Conservation (phyloP, 2,113 vertebrate genomes). For the Dasypus novemcinctus region DNA sequence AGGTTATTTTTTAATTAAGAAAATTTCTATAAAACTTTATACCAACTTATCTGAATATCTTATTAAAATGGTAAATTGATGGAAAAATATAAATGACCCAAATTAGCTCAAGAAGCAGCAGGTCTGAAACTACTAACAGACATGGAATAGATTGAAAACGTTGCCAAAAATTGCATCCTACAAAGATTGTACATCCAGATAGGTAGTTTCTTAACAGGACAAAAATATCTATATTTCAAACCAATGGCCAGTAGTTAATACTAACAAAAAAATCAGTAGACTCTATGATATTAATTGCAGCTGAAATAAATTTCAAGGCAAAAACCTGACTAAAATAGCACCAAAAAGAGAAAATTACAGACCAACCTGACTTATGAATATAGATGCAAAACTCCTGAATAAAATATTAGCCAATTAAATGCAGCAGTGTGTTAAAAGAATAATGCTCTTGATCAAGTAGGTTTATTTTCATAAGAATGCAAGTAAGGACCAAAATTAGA, state of each 20-base stretch:
- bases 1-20: not conserved
- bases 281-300: conserved; percentile 36
- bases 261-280: not conserved
- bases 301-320: conserved; percentile 55
- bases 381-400: conserved; percentile 68
- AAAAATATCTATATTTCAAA: not conserved
- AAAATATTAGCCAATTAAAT: conserved; percentile 76
- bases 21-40: not conserved
- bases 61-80: not conserved
- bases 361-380: conserved; percentile 71
- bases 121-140: not conserved
- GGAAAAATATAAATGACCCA: not conserved
- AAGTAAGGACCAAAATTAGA: conserved; percentile 64
- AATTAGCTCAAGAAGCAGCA: not conserved
- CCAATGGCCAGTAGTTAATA: not conserved
- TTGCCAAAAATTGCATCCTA: not conserved
- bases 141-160: not conserved
- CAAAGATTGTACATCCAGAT: not conserved
- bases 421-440: conserved; percentile 63
- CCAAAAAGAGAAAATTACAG: conserved; percentile 70
- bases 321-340: conserved; percentile 65
- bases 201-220: not conserved
- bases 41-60: not conserved
- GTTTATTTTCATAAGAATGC: conserved; percentile 71
- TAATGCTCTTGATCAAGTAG: conserved; percentile 63